Conservation (phyloP, 2,797 vertebrate species). For the Melanotaenia maccullochi region DNA sequence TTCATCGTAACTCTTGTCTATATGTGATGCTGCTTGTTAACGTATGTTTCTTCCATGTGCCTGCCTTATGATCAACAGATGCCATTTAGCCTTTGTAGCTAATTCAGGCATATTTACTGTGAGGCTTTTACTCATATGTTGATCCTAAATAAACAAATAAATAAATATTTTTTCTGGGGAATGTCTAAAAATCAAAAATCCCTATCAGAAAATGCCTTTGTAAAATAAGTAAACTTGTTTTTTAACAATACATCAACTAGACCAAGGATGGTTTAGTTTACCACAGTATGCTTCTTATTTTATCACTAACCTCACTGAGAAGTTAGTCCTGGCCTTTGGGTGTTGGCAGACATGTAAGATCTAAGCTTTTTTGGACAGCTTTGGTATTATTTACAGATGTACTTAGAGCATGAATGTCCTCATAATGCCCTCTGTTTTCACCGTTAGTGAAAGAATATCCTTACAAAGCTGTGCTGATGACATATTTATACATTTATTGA, state of each 20-base stretch:
- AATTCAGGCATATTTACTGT: no score
- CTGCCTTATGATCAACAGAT: no score
- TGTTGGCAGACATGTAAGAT: constrained; percentile 44
- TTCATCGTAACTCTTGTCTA: no score
- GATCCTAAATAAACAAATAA: no score
- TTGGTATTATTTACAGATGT: constrained; percentile 63
- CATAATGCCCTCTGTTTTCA: constrained; percentile 40
- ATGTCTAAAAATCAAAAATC: background rate
- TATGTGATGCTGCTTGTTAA: no score
- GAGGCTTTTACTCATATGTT: no score
- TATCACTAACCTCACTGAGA: constrained; percentile 15
- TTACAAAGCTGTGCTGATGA: constrained; percentile 46
- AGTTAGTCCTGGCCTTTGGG: constrained; percentile 46
- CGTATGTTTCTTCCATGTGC: no score
- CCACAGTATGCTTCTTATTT: constrained; percentile 16
- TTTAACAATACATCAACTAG: background rate
- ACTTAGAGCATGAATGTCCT: constrained; percentile 43
- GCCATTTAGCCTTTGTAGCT: no score
- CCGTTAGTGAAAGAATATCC: constrained; percentile 48
- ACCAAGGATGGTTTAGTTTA: constrained; percentile 1
- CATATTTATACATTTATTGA: constrained; percentile 55
- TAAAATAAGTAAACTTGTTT: background rate
- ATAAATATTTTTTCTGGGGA: background rate
- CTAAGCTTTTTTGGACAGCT: constrained; percentile 42
- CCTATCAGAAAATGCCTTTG: background rate